Conservation (phyloP, 2,113 vertebrate species). For the Butastur rufipennis region DNA sequence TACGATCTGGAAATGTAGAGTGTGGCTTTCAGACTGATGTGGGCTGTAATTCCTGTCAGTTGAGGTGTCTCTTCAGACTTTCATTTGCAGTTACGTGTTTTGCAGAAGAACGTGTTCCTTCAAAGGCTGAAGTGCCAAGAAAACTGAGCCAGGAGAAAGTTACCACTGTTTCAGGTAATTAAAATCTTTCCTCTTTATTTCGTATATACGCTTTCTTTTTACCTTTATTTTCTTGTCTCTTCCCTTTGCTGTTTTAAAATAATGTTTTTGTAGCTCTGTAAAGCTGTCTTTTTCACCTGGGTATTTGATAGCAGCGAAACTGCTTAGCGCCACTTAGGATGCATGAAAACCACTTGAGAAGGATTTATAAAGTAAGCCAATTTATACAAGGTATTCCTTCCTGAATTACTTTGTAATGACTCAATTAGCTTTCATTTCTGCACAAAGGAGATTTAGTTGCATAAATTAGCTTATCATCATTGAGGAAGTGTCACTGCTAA, state of each 20-base stretch:
- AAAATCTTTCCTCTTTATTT: not conserved
- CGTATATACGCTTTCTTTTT: not conserved
- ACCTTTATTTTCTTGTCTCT: not conserved
- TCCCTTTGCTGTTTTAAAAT: constrained; percentile 7
- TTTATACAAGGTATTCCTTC: constrained; percentile 92
- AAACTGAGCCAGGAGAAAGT: constrained; percentile 6
- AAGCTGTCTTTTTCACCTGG: constrained; percentile 34
- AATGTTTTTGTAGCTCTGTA: constrained; percentile 13
- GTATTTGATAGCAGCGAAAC: constrained; percentile 58
- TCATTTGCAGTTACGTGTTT: constrained; percentile 42
- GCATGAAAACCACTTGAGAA: constrained; percentile 86
- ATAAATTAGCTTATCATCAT: constrained; percentile 99
- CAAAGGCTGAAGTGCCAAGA: constrained; percentile 11
- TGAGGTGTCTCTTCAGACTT: not conserved
- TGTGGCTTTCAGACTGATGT: not conserved
- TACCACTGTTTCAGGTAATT: constrained; percentile 60
- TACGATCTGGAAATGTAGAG: not conserved
- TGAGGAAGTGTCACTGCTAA: constrained; percentile 97
- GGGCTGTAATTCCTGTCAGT: not conserved
- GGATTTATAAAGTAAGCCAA: constrained; percentile 99
- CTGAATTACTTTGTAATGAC: constrained; percentile 99
- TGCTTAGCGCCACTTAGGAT: constrained; percentile 82
- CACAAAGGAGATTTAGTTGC: constrained; percentile 97
- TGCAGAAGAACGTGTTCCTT: constrained; percentile 54
- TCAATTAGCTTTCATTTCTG: constrained; percentile 99